Percentiles rank a stretch among this genome's conserved stretches.
phyloP scores from a whole-genome alignment of 1,140 invertebrate genomes.

The Magallana gigas region DNA sequence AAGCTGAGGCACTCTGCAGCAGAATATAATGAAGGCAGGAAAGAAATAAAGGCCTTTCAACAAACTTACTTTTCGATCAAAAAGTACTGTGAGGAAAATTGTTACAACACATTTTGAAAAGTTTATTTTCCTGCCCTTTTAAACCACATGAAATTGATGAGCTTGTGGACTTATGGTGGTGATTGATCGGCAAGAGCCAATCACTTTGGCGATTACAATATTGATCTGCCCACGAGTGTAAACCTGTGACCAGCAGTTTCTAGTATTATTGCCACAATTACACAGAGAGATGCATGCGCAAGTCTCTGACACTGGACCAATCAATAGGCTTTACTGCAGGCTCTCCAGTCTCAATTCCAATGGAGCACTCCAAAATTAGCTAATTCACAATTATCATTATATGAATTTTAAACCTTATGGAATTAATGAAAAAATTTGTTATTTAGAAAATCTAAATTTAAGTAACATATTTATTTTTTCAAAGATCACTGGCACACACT shows the following conservation, averaged over 20 bases:
- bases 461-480: no score
- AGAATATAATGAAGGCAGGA: no score
- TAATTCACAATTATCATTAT: not conserved
- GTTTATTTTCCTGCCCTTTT: no score
- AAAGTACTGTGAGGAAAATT: no score
- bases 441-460: no score
- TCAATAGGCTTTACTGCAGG: not conserved
- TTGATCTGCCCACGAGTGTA: slow-evolving; percentile 25
- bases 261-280: slow-evolving; percentile 30
- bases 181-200: slow-evolving; percentile 1
- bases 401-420: no score
- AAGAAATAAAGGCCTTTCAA: no score
- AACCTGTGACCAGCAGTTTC: slow-evolving; percentile 25
- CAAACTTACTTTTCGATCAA: no score
- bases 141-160: no score
- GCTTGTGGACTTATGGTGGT: not conserved
- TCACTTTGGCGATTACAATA: slow-evolving; percentile 22
- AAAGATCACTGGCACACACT: no score
- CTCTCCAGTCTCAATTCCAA: not conserved
- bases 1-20: not conserved
- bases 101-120: no score
- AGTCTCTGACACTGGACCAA: not conserved
- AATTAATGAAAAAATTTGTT: no score
- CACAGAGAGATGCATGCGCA: slow-evolving; percentile 11
- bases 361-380: not conserved